phyloP scores from a whole-genome alignment of 2,113 vertebrate species.

The Motacilla alba region DNA sequence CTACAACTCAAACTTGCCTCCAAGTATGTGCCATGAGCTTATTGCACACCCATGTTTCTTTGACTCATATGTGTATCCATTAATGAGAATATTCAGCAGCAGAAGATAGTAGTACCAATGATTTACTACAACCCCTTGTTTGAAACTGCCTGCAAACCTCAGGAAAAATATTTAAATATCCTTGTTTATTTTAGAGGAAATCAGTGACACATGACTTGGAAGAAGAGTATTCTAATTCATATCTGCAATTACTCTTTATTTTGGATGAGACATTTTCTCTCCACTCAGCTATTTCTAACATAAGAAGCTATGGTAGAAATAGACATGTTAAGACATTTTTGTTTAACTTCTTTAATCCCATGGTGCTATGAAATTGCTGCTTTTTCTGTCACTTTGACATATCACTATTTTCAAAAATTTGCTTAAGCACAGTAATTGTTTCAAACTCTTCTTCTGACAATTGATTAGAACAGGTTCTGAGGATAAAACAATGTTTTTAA shows the following conservation, averaged over 20 bases:
- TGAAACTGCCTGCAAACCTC: not conserved
- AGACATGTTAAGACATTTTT: not conserved
- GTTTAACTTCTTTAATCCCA: not conserved
- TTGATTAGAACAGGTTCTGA: not conserved
- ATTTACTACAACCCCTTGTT: not conserved
- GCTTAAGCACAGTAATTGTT: not conserved
- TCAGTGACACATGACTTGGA: not conserved
- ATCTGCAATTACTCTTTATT: not conserved
- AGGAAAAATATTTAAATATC: not conserved
- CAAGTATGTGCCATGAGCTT: not conserved
- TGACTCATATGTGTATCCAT: not conserved
- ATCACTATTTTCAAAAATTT: not conserved
- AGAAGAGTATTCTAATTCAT: not conserved
- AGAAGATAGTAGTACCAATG: not conserved
- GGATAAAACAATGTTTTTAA: constrained; percentile 6
- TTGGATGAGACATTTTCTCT: not conserved
- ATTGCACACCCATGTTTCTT: not conserved
- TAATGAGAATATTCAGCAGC: not conserved
- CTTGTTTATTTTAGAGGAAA: not conserved
- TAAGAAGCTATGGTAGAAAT: not conserved
- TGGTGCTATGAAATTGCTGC: not conserved
- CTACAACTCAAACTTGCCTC: not conserved
- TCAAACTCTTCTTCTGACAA: not conserved
- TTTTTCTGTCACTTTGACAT: not conserved
- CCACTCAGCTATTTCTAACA: not conserved